Base-by-base conservation (phyloP, 2,797 vertebrate species). In the Myripristis jacobus region DNA sequence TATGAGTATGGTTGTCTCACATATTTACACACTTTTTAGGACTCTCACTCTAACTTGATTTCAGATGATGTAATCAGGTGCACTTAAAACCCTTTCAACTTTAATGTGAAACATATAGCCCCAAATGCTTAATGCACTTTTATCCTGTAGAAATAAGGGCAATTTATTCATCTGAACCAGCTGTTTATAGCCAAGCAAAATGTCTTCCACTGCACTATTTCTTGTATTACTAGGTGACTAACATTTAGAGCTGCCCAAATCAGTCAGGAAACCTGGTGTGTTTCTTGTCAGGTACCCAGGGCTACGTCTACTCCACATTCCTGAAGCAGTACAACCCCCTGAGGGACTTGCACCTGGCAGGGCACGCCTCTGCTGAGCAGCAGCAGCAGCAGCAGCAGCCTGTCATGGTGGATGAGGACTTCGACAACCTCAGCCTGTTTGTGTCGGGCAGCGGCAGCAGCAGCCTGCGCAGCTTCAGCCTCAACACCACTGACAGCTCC, bases 251-350 rank as follows among this genome's bases (percentile, higher is more conserved):
- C 22, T 10, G 19, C 31, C 51, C 29, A 21, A 59, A 61, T 63
- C 19, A 15, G 21, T 13, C 22, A 25, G 50, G 11, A 3, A 7
- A 56, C 18, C 12, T 81, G 55, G 29, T 75, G 57, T 80, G 47
- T 78, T 60, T 58, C 24, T 31, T 24, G 10, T 41, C 65, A 95
- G 95, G 87, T 81, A 16, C 59, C 12, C 91, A 92, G 86, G 97
- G 97, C 41, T 99, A 98, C 0, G 96, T 98, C 62, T 99, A 99
- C 80, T 97, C 97, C 70, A 97, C 96, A 31, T 99, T 99, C 90
- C 92, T 99, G 86, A 98, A 95, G 81, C 94, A 92, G 66, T 98
- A 98, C 91, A 97, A 97, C 68, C 96, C 96, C 80, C 91, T 93
- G 48, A 94, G 95, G 86, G 87, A 68, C 85, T 89, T 88, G 0